These are phyloP conservation scores for Ammodytes dubius DNA, from an alignment of 2,113 vertebrate species.

Conservation along the genomic window DNA sequence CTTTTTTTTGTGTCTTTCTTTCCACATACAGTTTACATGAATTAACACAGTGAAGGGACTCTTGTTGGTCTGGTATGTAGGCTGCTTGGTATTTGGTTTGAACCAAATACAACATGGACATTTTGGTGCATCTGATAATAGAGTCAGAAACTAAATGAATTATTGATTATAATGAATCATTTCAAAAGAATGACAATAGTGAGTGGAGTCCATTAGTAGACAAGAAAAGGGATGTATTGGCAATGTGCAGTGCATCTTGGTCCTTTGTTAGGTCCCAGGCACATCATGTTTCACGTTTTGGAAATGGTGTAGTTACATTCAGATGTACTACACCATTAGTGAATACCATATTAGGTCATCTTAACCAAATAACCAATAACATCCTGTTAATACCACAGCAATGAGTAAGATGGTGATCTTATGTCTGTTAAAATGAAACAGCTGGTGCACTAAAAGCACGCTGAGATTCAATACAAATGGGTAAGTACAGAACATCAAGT, in stretches of 20 bases:
- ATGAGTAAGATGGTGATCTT: constrained; percentile 30
- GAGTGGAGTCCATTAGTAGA: too few species aligned
- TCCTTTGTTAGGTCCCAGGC: too few species aligned
- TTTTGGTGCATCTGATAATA: neutral
- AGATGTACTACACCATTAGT: too few species aligned
- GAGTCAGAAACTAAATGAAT: too few species aligned
- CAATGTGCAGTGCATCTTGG: too few species aligned
- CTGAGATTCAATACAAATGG: constrained; percentile 21
- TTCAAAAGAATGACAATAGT: too few species aligned
- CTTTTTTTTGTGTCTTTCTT: neutral
- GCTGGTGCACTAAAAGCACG: constrained; percentile 16
- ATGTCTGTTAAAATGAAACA: constrained; percentile 3
- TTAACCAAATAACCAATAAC: neutral
- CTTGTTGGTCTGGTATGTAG: neutral
- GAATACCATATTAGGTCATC: neutral
- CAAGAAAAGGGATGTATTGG: too few species aligned
- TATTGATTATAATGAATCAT: too few species aligned
- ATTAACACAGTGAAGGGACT: neutral
- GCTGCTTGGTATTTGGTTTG: neutral
- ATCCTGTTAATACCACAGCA: neutral
- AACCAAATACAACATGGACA: neutral
- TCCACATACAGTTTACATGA: neutral
- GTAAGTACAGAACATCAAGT: constrained; percentile 18
- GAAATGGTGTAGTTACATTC: neutral
- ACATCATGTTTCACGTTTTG: too few species aligned